Base-by-base conservation (phyloP, 2,888 invertebrate genomes). In the Taenaris catops region DNA sequence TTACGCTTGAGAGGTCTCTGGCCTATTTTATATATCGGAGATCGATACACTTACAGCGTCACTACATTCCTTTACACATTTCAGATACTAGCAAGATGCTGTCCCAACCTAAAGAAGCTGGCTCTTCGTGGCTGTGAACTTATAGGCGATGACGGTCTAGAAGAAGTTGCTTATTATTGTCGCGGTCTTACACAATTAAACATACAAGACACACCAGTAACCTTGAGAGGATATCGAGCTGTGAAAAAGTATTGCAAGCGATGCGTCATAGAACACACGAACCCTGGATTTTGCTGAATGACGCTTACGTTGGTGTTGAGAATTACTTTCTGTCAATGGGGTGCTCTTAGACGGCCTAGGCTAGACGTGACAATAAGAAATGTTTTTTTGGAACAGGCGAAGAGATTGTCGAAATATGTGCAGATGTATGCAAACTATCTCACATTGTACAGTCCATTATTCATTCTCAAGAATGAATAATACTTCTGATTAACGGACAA, bases 181-280 rank as follows among this genome's bases (percentile, higher is more conserved):
- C 89, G 96, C 21, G 96, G 96, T 0, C 83, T 97, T 19, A 95
- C 96, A 36, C 97, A 97, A 63, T 88, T 97, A 4, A 97, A 97
- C 67, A 96, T 97, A 45, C 96, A 97, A 61, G 97, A 97, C 70
- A 97, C 97, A 43, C 94, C 95, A 40, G 93, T 97, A 50, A 95
- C 96, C 2, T 80, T 95, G 24, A 92, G 96, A 52, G 96, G 96
- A 0, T 97, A 97, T 67, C 86, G 95, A 53, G 96, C 96, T 2
- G 96, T 97, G 23, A 96, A 96, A 72, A 95, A 94, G 64, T 96
- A 95, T 66, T 97, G 97, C 76, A 95, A 96, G 59, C 83, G 95
- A 55, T 97, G 97, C 74, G 93, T 97, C 47, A 97, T 97, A 48
- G 97, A 97, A 68, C 97, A 97, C 65, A 97, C 97, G 1, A 97